These are phyloP conservation scores for Lobophora halterata DNA, from an alignment of 2,888 invertebrate genomes.

Conservation along the genomic window DNA sequence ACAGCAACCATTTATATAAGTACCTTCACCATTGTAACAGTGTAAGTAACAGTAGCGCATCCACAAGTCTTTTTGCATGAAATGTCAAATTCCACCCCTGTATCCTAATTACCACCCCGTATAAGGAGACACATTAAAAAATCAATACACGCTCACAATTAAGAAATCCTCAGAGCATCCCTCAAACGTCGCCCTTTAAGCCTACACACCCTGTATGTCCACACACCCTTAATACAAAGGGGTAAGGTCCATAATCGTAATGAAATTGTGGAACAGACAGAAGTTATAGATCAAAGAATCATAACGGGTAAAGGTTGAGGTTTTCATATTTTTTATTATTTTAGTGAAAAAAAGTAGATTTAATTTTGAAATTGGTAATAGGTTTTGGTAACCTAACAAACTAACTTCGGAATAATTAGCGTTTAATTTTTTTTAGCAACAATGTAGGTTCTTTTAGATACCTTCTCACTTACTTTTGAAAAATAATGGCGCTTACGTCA, in stretches of 20 bases:
- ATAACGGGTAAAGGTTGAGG: slow-evolving; percentile 20
- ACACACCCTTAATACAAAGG: slow-evolving; percentile 26
- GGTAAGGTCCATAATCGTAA: slow-evolving; percentile 33
- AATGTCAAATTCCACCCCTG: slow-evolving; percentile 32
- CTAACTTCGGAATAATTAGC: too few relatives aligned
- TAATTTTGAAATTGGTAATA: too few relatives aligned
- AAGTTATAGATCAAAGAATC: slow-evolving; percentile 27
- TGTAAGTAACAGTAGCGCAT: background rate
- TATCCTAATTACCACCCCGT: slow-evolving; percentile 30
- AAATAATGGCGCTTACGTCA: too few relatives aligned
- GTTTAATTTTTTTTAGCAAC: too few relatives aligned
- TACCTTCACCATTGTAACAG: too few relatives aligned
- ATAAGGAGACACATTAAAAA: slow-evolving; percentile 63
- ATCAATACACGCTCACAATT: slow-evolving; percentile 75
- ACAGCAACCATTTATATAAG: too few relatives aligned
- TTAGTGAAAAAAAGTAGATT: too few relatives aligned
- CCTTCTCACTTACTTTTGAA: too few relatives aligned
- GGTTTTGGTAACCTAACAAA: too few relatives aligned
- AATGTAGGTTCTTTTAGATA: too few relatives aligned
- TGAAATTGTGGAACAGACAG: slow-evolving; percentile 34
- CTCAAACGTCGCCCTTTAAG: slow-evolving; percentile 63
- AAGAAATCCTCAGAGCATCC: slow-evolving; percentile 67
- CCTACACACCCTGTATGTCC: slow-evolving; percentile 20
- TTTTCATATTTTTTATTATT: slow-evolving; percentile 20
- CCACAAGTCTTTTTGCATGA: slow-evolving; percentile 9